Percentiles rank a stretch among this genome's conserved stretches.
Evolutionary conservation across 1,140 invertebrate genomes (phyloP).

Genomic region (Nephotettix cincticeps): DNA sequence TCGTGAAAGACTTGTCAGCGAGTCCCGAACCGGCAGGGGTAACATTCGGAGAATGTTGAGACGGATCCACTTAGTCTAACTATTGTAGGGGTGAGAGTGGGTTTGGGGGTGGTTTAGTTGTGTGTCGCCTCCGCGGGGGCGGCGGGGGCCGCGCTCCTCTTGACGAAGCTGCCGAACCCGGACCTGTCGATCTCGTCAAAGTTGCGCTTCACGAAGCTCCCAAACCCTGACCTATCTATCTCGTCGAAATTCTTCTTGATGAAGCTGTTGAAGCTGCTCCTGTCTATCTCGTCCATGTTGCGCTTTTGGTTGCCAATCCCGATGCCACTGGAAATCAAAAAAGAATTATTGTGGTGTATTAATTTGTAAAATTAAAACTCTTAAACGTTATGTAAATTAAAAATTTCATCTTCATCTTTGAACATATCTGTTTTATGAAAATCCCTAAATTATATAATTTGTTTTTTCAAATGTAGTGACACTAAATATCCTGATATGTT

Average conservation of each 20-base stretch:
- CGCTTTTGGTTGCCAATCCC: conserved; percentile 45
- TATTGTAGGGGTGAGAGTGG: neutral
- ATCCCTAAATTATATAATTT: too few species aligned
- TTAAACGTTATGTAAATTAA: too few species aligned
- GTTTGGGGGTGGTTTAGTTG: conserved; percentile 1
- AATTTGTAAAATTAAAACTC: too few species aligned
- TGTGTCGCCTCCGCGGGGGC: neutral
- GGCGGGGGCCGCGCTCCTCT: conserved; percentile 46
- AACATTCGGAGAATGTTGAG: neutral
- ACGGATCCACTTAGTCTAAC: neutral
- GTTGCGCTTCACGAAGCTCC: conserved; percentile 47
- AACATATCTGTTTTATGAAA: too few species aligned
- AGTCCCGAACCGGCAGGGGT: neutral
- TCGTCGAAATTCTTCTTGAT: conserved; percentile 59
- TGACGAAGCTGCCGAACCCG: conserved; percentile 56
- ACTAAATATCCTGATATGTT: too few species aligned
- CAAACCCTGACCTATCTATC: conserved; percentile 51
- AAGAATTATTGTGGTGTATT: too few species aligned
- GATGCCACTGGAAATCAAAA: conserved; percentile 39
- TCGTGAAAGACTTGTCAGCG: neutral
- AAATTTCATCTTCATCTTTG: too few species aligned
- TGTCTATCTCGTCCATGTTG: conserved; percentile 62
- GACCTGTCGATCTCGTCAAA: conserved; percentile 61
- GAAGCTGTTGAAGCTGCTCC: conserved; percentile 58
- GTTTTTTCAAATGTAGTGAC: too few species aligned